Percentiles rank a stretch among this genome's conserved stretches.
Evolutionary conservation across 2,797 vertebrate genomes (phyloP).

Genomic region (Rhynchonycteris naso): DNA sequence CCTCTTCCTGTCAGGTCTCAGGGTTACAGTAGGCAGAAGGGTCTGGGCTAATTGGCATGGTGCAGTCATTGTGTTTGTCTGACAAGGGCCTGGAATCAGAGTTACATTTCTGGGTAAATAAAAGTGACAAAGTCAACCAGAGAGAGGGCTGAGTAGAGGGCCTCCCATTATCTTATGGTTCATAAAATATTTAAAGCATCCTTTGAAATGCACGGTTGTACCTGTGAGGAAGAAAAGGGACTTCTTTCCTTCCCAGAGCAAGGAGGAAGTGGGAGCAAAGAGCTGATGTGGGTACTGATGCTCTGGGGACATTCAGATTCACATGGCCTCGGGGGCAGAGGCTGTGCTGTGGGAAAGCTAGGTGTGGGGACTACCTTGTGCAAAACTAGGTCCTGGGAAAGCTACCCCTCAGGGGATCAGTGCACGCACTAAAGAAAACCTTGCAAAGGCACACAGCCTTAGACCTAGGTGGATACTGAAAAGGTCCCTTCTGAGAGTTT

Average conservation of each 20-base stretch:
- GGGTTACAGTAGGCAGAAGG: background rate
- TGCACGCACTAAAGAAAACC: background rate
- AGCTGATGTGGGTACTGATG: background rate
- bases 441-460: background rate
- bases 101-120: background rate
- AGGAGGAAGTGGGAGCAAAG: background rate
- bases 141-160: background rate
- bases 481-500: background rate
- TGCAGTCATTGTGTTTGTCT: background rate
- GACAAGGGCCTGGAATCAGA: background rate
- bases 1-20: background rate
- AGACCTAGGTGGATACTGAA: background rate
- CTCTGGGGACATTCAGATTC: background rate
- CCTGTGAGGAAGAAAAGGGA: background rate
- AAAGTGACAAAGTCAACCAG: background rate
- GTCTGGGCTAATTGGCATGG: background rate
- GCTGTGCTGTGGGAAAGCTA: background rate
- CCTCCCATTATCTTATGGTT: background rate
- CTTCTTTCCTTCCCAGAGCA: background rate
- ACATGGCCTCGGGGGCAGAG: background rate
- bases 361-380: background rate
- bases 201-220: background rate
- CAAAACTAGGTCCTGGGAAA: background rate
- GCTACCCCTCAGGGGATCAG: background rate
- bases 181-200: background rate